Base-by-base conservation (phyloP, 2,888 invertebrate genomes). In the Lasioglossum pauxillum region DNA sequence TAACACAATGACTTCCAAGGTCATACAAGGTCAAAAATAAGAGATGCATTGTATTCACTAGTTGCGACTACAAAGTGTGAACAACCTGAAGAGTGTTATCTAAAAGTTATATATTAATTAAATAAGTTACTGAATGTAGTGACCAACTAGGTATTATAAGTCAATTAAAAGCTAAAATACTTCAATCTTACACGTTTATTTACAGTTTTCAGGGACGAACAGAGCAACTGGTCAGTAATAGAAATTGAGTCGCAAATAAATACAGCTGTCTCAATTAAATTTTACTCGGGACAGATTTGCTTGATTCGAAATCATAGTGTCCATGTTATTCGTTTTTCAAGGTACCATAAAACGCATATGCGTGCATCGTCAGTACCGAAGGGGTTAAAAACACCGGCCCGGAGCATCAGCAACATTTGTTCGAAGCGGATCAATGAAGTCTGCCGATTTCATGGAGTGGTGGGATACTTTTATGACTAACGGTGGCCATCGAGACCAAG, bases 401-500 rank as follows among this genome's bases (percentile, higher is more conserved):
- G 64, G 8, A 16, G 64, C 31, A 64, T 64, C 64, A 12, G 64
- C 2, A 64, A 64, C 64, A 31, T 14, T 16, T 14, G 64, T 64
- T 64, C 64, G 67, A 35, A 69, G 10, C 67, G 35, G 35, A 69
- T 69, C 67, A 38, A 69, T 38, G 67, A 69, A 69, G 8, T 38
- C 67, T 38, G 35, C 67, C 35, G 67, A 38, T 38, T 38, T 10
- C 67, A 69, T 69, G 35, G 67, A 69, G 67, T 35, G 35, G 67
- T 35, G 67, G 67, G 16, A 60, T 23, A 64, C 64, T 69, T 69
- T 69, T 23, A 69, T 69, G 38, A 69, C 35, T 38, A 69, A 38
- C 35, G 19, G 44, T 23, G 72, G 38, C n/a, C 72, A 72, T 72
- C 41, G 72, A n/a, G 72, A 69, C 67, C 67, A 69, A 69, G 67